Percentiles rank a stretch among this genome's conserved stretches.
phyloP scores from a whole-genome alignment of 2,797 vertebrate species.

The Acridotheres tristis region DNA sequence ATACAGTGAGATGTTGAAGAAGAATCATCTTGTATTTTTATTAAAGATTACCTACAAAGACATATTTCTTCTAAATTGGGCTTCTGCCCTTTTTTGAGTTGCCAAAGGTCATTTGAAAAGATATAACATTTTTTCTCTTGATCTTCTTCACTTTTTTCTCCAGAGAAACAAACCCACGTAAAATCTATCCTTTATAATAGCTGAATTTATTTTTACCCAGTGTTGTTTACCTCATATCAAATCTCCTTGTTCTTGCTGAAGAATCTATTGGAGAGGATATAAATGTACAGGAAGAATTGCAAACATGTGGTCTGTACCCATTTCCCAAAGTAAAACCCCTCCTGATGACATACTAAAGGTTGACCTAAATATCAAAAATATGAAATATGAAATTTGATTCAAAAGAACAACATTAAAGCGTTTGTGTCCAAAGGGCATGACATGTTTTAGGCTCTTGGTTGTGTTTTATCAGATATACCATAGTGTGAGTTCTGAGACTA shows the following conservation, averaged over 20 bases:
- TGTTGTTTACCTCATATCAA: not conserved
- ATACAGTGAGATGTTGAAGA: not conserved
- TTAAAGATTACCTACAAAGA: constrained; percentile 40
- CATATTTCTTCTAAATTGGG: constrained; percentile 30
- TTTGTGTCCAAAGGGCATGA: not conserved
- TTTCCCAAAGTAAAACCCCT: not conserved
- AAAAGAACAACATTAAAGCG: not conserved
- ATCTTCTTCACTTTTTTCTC: not conserved
- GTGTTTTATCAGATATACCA: rapidly evolving
- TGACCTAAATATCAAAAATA: not conserved
- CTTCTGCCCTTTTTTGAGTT: constrained; percentile 3
- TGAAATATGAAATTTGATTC: not conserved
- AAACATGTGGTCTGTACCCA: not conserved
- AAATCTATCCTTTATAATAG: not conserved
- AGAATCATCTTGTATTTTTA: constrained; percentile 24
- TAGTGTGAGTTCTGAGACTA: not conserved
- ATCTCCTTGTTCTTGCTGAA: not conserved
- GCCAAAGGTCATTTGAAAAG: constrained; percentile 10
- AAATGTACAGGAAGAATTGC: not conserved
- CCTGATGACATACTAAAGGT: not conserved
- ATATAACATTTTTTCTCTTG: not conserved
- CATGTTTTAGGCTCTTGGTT: not conserved
- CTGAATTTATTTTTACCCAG: not conserved
- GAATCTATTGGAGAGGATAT: not conserved
- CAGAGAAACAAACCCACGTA: not conserved